Conservation (phyloP, 2,113 vertebrate species). For the Nothoprocta pentlandii region DNA sequence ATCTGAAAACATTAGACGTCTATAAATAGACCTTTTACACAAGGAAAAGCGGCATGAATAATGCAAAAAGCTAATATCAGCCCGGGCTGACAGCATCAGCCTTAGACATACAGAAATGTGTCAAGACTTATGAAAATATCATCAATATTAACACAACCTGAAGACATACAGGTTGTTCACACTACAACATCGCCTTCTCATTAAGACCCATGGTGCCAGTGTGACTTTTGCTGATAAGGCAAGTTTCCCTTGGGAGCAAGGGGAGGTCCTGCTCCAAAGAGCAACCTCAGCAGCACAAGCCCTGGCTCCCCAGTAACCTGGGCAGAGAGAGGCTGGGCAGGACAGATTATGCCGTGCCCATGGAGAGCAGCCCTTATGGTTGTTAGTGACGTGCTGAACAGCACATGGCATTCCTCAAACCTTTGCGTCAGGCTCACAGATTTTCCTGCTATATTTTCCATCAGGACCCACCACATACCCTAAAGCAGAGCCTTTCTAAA, state of each 20-base stretch:
- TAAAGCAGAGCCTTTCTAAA: too few relatives aligned
- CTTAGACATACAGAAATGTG: neutral
- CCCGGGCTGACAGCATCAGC: slow-evolving; percentile 4
- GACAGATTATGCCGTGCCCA: fast-evolving
- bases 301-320: neutral
- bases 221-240: neutral
- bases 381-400: fast-evolving
- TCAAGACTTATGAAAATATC: neutral
- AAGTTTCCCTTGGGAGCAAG: neutral
- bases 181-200: neutral
- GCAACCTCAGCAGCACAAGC: neutral
- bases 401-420: neutral
- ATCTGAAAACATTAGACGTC: slow-evolving; percentile 34
- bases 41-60: slow-evolving; percentile 54
- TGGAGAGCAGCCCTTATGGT: fast-evolving
- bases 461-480: neutral
- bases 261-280: neutral
- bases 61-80: slow-evolving; percentile 25
- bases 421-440: neutral
- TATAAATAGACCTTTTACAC: slow-evolving; percentile 66
- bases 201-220: neutral
- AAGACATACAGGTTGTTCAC: neutral
- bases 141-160: neutral
- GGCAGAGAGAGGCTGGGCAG: neutral
- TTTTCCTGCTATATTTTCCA: neutral